phyloP scores from a whole-genome alignment of 2,797 vertebrate genomes.

The Phataginus tricuspis region DNA sequence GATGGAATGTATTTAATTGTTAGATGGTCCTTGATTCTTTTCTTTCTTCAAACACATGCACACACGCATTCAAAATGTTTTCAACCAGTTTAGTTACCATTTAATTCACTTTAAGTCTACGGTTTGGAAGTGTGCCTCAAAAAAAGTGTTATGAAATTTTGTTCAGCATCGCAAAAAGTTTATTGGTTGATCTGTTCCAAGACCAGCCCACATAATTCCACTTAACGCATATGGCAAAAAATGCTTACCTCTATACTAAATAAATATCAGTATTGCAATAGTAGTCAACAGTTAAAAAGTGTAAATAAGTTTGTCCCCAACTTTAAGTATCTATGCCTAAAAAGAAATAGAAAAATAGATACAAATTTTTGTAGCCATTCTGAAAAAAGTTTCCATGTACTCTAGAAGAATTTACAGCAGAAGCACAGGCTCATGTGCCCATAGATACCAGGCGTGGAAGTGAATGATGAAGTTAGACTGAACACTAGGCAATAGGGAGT shows the following conservation, averaged over 20 bases:
- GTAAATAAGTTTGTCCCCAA: neutral
- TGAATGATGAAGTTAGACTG: accelerated
- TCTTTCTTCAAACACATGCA: neutral
- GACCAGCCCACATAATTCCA: neutral
- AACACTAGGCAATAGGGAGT: accelerated
- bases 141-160: neutral
- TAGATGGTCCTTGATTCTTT: neutral
- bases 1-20: neutral
- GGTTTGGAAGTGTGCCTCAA: neutral
- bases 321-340: neutral
- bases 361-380: neutral
- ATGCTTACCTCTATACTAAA: neutral
- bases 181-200: neutral
- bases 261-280: neutral
- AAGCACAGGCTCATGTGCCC: accelerated
- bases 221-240: neutral
- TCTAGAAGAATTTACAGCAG: neutral
- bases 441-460: accelerated
- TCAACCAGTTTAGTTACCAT: neutral
- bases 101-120: neutral
- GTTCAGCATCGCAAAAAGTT: neutral
- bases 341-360: neutral
- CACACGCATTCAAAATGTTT: neutral
- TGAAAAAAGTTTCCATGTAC: neutral
- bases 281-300: neutral